Evolutionary conservation across 2,888 invertebrate genomes (phyloP), one percentile per base, ranked within the genome.

Genomic region (Chrysopilus asiliformis): DNA sequence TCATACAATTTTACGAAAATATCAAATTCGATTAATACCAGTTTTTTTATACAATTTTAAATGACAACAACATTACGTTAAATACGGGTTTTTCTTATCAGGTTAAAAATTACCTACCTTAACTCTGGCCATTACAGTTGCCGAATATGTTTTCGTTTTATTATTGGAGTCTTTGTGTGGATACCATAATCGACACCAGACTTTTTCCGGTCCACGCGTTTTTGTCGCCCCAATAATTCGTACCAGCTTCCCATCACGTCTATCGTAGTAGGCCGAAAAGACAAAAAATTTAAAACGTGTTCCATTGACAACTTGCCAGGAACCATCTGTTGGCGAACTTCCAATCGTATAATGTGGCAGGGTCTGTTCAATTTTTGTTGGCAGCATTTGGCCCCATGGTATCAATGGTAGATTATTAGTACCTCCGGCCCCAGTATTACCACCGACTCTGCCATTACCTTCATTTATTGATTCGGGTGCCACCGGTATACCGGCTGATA

Each of bases 261-360:
- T 70, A 64, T 91, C 90, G 55, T 79, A 83, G 57, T 80, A 91
- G 33, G 91, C 90, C 8, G 90, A 89, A 57, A 86, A 91, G 34
- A 91, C 87, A 66, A 78, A 87, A 67, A 91, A 91, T 60, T 84
- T 85, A 60, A 76, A 84, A 58, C 85, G 55, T 45, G 63, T 64
- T 29, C 63, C 63, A 47, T 64, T 64, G 49, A 64, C 63, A 51
- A 62, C 55, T 57, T 85, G 79, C 86, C 86, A 86, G 42, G 74
- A 72, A 24, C 81, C 85, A 54, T 83, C 79, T 37, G 70, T 73
- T 42, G 82, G 73, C 47, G 71, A 68, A 30, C 73, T 68, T 57
- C 76, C 78, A 47, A 72, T 70, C 46, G 76, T 74, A 48, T 74
- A 72, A 47, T 67, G 67, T 18, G 76, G 76, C 45, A 76, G 55